Evolutionary conservation across 2,888 invertebrate species (phyloP).

Genomic region (Archaeoteleia sp.): DNA sequence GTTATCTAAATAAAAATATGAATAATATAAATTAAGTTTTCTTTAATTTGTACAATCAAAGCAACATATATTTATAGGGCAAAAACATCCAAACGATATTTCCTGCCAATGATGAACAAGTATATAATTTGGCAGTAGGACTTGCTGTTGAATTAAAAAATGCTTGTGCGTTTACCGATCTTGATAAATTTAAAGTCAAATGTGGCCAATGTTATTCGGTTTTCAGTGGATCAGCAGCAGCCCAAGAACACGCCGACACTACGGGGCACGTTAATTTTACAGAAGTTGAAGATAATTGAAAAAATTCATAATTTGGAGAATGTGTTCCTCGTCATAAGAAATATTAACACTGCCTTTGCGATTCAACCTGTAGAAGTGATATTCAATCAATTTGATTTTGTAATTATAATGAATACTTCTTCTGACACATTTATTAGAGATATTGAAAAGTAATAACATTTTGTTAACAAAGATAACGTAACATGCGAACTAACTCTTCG

Average conservation of each 20-base stretch:
- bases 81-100: conserved; percentile 87
- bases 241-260: conserved; percentile 88
- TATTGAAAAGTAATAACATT: too few species aligned
- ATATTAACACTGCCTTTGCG: conserved; percentile 53
- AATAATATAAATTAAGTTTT: background rate
- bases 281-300: conserved; percentile 81
- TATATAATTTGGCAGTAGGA: conserved; percentile 88
- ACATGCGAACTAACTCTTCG: too few species aligned
- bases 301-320: too few species aligned
- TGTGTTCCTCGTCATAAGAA: too few species aligned
- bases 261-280: conserved; percentile 90
- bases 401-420: too few species aligned
- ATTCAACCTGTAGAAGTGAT: too few species aligned
- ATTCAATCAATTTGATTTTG: too few species aligned
- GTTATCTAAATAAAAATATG: too few species aligned
- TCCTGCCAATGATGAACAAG: conserved; percentile 82
- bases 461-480: too few species aligned
- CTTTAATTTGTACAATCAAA: conserved; percentile 6
- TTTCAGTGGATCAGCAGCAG: conserved; percentile 87
- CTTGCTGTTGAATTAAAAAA: conserved; percentile 92
- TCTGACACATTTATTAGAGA: too few species aligned
- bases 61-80: conserved; percentile 77
- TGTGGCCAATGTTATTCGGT: conserved; percentile 87
- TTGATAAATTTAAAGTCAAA: conserved; percentile 88
- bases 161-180: conserved; percentile 92